Conservation (phyloP, 1,140 invertebrate species). For the Popillia japonica region DNA sequence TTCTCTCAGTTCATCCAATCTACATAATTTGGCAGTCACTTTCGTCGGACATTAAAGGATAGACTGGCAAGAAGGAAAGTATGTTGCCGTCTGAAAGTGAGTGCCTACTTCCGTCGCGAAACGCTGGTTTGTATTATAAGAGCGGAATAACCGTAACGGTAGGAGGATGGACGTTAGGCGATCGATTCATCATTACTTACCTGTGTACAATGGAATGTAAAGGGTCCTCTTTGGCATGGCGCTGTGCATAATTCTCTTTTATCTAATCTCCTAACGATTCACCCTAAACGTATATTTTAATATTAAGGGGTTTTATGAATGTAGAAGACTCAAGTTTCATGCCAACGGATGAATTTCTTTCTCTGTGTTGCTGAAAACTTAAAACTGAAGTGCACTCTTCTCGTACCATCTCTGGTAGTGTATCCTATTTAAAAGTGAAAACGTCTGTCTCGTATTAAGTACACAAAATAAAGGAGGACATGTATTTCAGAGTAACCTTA, state of each 20-base stretch:
- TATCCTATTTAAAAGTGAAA: slow-evolving; percentile 28
- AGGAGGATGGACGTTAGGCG: slow-evolving; percentile 8
- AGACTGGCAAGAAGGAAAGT: not conserved
- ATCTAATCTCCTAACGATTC: slow-evolving; percentile 33
- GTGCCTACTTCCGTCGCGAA: not conserved
- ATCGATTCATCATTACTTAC: slow-evolving; percentile 31
- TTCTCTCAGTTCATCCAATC: not conserved
- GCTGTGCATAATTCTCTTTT: slow-evolving; percentile 29
- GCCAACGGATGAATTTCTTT: not conserved
- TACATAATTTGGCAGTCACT: slow-evolving; percentile 30
- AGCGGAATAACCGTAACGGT: slow-evolving; percentile 11
- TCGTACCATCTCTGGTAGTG: not conserved
- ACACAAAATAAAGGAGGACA: not conserved
- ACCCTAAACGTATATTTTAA: slow-evolving; percentile 30
- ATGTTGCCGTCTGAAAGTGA: slow-evolving; percentile 1
- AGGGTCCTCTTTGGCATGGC: slow-evolving; percentile 26
- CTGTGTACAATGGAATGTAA: slow-evolving; percentile 32
- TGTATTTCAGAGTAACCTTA: too few relatives aligned
- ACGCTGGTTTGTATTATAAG: not conserved
- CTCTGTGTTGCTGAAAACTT: not conserved
- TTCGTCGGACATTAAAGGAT: slow-evolving; percentile 9
- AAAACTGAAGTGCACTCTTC: not conserved
- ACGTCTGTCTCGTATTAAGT: not conserved
- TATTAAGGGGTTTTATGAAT: slow-evolving; percentile 35
- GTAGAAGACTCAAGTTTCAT: slow-evolving; percentile 4